Evolutionary conservation across 2,888 invertebrate genomes (phyloP), one percentile per base, ranked within the genome.

Genomic region (Spilarctia lutea): DNA sequence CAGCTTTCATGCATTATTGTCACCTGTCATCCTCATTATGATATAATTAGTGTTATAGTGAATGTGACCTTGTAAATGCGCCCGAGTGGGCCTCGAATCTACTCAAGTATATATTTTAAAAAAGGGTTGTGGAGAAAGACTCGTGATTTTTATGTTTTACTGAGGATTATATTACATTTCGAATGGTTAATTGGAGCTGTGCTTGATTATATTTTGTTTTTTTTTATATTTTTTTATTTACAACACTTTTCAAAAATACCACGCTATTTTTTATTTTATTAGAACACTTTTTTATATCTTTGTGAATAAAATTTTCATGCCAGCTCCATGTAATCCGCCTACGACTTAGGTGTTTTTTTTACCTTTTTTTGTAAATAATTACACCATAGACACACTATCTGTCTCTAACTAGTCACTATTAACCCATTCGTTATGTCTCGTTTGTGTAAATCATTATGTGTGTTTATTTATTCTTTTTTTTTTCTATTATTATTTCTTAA

Each of bases 111-210:
- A 77, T 85, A 79, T 82, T n/a, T 82, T 83, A 83, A 83, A 85
- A 91, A 95, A 95, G 94, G 96, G 95, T 95, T 95, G 95, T 95
- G 95, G 95, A 95, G 91, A 89, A 91, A 91, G 94, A 93, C 92
- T 92, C 91, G 90, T 88, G 80, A 77, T 83, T 80, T 77, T 65
- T 78, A 73, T 74, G 20, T 76, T 79, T 72, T 71, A 68, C 39
- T 75, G 67, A 72, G 42, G 65, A 78, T 82, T 77, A 72, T 48
- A 80, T 72, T 77, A 75, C 78, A 71, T 76, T 80, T 75, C 80
- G 79, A 73, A 72, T 79, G 78, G 73, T 78, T 71, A 68, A 52
- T 73, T 75, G 79, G 91, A 90, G 92, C 90, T 88, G 88, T 86
- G 81, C 88, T 91, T 91, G 92, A 90, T 82, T 86, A 80, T 85